These are phyloP conservation scores for Brachionus rotundiformis DNA, from an alignment of 1,140 invertebrate genomes.

Conservation along the genomic window DNA sequence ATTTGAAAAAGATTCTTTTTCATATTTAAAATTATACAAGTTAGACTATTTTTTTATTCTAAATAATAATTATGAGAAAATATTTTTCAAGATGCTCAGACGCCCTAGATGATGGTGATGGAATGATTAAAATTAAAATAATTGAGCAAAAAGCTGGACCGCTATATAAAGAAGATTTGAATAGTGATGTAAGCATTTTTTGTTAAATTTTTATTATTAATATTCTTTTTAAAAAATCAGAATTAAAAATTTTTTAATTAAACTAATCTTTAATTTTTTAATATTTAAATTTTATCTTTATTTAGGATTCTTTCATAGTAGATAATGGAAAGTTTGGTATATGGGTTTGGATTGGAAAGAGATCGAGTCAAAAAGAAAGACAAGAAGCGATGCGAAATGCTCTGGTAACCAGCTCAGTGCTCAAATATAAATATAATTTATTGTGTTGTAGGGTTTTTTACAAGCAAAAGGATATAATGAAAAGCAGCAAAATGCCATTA, in stretches of 20 bases:
- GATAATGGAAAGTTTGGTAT: constrained; percentile 78
- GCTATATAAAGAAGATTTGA: constrained; percentile 76
- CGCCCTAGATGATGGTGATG: constrained; percentile 12
- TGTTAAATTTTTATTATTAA: constrained; percentile 48
- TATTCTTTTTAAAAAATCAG: background rate
- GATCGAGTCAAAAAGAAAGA: constrained; percentile 75
- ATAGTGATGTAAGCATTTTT: constrained; percentile 73
- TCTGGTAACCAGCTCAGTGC: constrained; percentile 57
- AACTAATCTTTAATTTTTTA: constrained; percentile 20
- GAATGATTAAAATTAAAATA: constrained; percentile 69
- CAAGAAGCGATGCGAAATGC: constrained; percentile 77
- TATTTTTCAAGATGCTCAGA: constrained; percentile 45
- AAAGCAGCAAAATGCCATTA: constrained; percentile 72
- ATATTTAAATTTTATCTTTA: constrained; percentile 65
- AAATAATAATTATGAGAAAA: too few relatives aligned
- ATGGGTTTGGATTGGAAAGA: constrained; percentile 82
- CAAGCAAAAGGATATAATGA: constrained; percentile 54
- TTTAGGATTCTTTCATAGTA: constrained; percentile 81
- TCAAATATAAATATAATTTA: background rate
- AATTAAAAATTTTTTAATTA: background rate
- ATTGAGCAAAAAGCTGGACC: constrained; percentile 83
- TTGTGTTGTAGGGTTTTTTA: constrained; percentile 70
- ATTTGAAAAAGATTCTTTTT: constrained; percentile 32
- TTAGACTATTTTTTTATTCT: background rate
- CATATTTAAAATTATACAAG: constrained; percentile 35